Evolutionary conservation across 1,140 invertebrate genomes (phyloP).

Genomic region (Epicauta chinensis): DNA sequence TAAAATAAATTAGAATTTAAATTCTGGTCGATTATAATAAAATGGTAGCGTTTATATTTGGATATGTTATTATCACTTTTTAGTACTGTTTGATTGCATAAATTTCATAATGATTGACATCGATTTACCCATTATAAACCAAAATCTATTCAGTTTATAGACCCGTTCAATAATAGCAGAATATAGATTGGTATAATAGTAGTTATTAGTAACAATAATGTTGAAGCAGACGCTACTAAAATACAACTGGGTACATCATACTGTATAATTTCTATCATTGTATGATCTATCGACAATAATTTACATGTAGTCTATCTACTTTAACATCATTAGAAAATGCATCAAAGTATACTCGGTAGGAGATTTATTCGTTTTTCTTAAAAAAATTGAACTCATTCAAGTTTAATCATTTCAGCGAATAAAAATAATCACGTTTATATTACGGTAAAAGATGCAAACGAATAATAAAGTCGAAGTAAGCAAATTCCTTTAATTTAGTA

Average conservation of each 20-base stretch:
- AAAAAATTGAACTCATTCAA: too few species aligned
- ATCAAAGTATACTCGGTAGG: neutral
- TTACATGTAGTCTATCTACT: constrained; percentile 6
- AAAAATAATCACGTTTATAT: too few species aligned
- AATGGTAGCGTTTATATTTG: neutral
- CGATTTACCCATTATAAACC: neutral
- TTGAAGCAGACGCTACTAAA: constrained; percentile 10
- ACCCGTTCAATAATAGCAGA: constrained; percentile 4
- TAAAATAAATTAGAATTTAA: constrained; percentile 1
- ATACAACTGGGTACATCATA: constrained; percentile 12
- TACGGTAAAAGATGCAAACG: too few species aligned
- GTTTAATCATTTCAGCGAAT: too few species aligned
- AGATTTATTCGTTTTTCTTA: too few species aligned
- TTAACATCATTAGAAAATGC: constrained; percentile 8
- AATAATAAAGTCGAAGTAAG: too few species aligned
- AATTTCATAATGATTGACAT: constrained; percentile 2
- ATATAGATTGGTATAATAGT: constrained; percentile 9
- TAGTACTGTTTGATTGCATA: neutral
- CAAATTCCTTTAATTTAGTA: too few species aligned
- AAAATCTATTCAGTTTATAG: constrained; percentile 3
- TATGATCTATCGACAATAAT: neutral
- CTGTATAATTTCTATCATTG: constrained; percentile 11
- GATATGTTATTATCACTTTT: neutral
- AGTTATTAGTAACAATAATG: constrained; percentile 16
- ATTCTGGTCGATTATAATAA: neutral